phyloP scores from a whole-genome alignment of 2,888 invertebrate genomes.

The Arctia plantaginis region DNA sequence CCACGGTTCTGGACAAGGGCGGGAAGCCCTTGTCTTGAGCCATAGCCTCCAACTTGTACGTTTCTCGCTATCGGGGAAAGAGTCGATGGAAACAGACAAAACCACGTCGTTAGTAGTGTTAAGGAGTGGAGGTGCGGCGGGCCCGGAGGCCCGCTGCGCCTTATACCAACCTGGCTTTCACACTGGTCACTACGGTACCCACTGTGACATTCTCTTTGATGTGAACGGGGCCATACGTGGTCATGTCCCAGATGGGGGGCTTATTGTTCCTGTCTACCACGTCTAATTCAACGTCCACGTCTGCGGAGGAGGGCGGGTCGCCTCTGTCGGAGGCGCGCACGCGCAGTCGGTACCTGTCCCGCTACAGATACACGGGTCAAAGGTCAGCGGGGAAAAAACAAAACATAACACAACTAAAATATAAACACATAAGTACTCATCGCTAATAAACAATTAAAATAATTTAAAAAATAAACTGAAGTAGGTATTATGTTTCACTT shows the following conservation, averaged over 20 bases:
- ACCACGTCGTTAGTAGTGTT: slow-evolving; percentile 89
- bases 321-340: slow-evolving; percentile 99
- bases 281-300: slow-evolving; percentile 99
- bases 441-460: slow-evolving; percentile 82
- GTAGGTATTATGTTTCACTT: slow-evolving; percentile 66
- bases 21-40: slow-evolving; percentile 99
- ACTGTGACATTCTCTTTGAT: slow-evolving; percentile 99
- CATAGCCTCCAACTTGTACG: slow-evolving; percentile 99
- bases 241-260: slow-evolving; percentile 98
- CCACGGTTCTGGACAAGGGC: slow-evolving; percentile 97
- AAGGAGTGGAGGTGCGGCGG: slow-evolving; percentile 84
- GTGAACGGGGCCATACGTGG: slow-evolving; percentile 98
- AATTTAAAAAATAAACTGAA: slow-evolving; percentile 75
- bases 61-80: slow-evolving; percentile 94
- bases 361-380: slow-evolving; percentile 94
- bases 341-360: slow-evolving; percentile 98
- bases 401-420: slow-evolving; percentile 87
- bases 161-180: slow-evolving; percentile 98
- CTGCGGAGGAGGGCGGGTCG: slow-evolving; percentile 95
- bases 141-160: slow-evolving; percentile 83
- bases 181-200: slow-evolving; percentile 99
- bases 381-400: slow-evolving; percentile 89
- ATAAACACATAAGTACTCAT: slow-evolving; percentile 84
- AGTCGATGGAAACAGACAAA: slow-evolving; percentile 89
- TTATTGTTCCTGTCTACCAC: slow-evolving; percentile 99